phyloP scores from a whole-genome alignment of 2,797 vertebrate genomes.

The Anableps anableps region DNA sequence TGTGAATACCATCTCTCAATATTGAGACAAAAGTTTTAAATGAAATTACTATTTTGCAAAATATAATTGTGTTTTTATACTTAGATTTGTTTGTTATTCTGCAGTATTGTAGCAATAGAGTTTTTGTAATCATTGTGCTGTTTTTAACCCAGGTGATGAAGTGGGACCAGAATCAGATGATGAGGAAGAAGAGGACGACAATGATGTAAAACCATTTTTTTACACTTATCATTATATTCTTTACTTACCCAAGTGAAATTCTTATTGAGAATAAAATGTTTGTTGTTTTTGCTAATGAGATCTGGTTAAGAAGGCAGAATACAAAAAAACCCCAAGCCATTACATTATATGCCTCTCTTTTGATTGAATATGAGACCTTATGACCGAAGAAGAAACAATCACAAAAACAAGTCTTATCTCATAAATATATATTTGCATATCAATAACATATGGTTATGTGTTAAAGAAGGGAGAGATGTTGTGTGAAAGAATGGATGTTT shows the following conservation, averaged over 20 bases:
- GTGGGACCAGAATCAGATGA: conserved; percentile 88
- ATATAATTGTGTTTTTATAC: background rate
- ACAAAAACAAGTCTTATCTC: background rate
- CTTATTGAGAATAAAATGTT: background rate
- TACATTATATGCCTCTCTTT: background rate
- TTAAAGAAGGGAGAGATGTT: background rate
- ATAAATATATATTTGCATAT: background rate
- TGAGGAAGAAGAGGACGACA: conserved; percentile 89
- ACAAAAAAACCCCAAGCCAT: background rate
- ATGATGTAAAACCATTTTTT: conserved; percentile 57
- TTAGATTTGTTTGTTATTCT: background rate
- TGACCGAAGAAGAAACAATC: background rate
- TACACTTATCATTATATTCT: background rate
- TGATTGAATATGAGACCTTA: background rate
- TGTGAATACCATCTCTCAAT: background rate
- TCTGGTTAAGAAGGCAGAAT: background rate
- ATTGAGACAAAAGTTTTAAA: background rate
- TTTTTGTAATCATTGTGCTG: background rate
- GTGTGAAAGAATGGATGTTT: background rate
- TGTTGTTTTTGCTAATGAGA: background rate
- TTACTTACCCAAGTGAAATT: background rate
- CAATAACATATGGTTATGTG: background rate
- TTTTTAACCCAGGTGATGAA: conserved; percentile 82
- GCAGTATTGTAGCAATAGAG: background rate
- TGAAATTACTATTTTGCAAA: background rate